Evolutionary conservation across 2,113 vertebrate genomes (phyloP).

Genomic region (Parotia lawesii): DNA sequence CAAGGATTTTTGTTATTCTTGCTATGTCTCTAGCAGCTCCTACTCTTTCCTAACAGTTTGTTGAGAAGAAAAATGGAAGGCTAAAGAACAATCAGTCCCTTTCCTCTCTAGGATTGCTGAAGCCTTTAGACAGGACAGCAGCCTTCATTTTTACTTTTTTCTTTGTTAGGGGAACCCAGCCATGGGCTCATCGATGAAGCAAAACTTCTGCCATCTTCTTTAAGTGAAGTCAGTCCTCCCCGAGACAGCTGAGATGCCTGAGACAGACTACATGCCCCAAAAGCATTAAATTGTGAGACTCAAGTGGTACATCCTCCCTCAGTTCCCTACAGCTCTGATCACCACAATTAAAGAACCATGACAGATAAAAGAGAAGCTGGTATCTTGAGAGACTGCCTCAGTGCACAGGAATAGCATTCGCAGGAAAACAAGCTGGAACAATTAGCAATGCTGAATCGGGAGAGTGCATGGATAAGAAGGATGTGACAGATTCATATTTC

Average conservation of each 20-base stretch:
- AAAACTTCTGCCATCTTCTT: neutral
- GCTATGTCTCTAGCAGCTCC: constrained; percentile 55
- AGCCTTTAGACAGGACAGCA: neutral
- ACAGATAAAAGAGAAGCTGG: neutral
- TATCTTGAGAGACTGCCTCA: neutral
- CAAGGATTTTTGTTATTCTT: constrained; percentile 54
- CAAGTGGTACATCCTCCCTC: neutral
- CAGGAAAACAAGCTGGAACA: neutral
- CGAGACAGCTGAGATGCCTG: neutral
- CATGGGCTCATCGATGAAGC: neutral
- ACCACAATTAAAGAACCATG: neutral
- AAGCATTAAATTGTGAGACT: neutral
- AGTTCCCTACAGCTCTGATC: neutral
- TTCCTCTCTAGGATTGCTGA: neutral
- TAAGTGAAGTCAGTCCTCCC: neutral
- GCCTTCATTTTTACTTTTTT: neutral
- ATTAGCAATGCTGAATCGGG: neutral
- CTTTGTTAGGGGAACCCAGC: neutral
- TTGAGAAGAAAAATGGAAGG: constrained; percentile 29
- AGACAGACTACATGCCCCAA: neutral
- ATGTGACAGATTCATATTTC: neutral
- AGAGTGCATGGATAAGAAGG: neutral
- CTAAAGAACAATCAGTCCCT: constrained; percentile 37
- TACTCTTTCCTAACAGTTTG: constrained; percentile 45
- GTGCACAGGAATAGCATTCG: neutral